Evolutionary conservation across 2,113 vertebrate genomes (phyloP), one percentile per base, ranked within the genome.

Genomic region (Sapajus apella): DNA sequence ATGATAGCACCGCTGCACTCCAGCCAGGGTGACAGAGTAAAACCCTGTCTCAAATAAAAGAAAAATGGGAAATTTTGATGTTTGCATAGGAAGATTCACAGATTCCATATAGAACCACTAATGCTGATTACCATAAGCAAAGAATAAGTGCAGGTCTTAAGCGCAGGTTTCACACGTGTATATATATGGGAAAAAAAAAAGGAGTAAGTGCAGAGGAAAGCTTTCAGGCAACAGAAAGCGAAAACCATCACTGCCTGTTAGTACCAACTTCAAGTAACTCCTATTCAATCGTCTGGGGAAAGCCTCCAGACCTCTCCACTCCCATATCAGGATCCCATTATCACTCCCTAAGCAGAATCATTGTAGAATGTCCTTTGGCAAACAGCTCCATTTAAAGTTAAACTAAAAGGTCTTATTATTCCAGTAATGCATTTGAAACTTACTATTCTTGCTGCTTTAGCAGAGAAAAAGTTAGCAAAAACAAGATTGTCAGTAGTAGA

Each of bases 391-490:
- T n/a, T 68, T 73, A 73, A 93, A 91, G 25, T 87, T 47, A 83
- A 92, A 76, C 52, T n/a, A 50, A 85, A 92, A 81, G 45, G 27
- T 82, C 14, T 1, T 52, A 79, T 87, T 87, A 73, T 70, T 87
- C 8, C 32, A 80, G 11, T 50, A 95, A 61, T 27, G 18, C n/a
- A 83, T 95, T 90, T 90, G 66, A 83, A 95, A 85, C 79, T 89
- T 66, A 76, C 73, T 58, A 73, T 70, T 73, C 64, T 94, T 93
- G 37, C 70, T 90, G 47, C 50, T 94, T 64, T 77, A 87, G 43
- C 91, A 96, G 32, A 90, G 37, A 66, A 6, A 81, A 79, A 47
- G 14, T 73, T 68, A 95, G 93, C 77, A 95, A 94, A 92, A 96
- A 61, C 61, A 43, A 95, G 37, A 55, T 1, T 61, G 45, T 84